Evolutionary conservation across 2,113 vertebrate genomes (phyloP).

Genomic region (Leucopsar rothschildi): DNA sequence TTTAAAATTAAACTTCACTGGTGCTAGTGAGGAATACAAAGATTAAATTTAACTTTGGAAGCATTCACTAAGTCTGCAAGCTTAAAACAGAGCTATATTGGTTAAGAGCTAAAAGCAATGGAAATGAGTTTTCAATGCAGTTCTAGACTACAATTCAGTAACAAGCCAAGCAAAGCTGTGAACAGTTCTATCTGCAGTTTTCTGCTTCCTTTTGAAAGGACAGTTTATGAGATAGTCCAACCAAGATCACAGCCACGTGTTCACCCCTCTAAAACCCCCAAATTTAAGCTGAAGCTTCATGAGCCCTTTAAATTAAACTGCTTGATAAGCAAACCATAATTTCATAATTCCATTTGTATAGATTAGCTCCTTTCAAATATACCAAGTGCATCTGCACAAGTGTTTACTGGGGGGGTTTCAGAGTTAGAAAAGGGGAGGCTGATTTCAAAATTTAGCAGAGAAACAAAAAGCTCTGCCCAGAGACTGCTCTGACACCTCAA

Average conservation of each 20-base stretch:
- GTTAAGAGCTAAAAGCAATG: conserved; percentile 52
- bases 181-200: background rate
- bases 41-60: conserved; percentile 25
- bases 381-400: background rate
- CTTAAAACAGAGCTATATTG: conserved; percentile 43
- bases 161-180: background rate
- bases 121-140: background rate
- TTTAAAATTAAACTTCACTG: background rate
- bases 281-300: background rate
- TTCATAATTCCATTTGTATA: background rate
- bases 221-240: background rate
- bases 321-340: background rate
- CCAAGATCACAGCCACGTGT: background rate
- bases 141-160: background rate
- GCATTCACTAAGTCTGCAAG: background rate
- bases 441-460: background rate
- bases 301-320: background rate
- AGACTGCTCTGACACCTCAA: background rate
- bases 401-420: background rate
- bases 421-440: background rate
- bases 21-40: conserved; percentile 3
- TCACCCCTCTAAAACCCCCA: background rate
- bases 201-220: background rate
- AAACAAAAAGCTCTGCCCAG: background rate
- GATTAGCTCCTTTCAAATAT: background rate